Conservation (phyloP, 2,113 vertebrate species). For the Microcebus lehilahytsara region DNA sequence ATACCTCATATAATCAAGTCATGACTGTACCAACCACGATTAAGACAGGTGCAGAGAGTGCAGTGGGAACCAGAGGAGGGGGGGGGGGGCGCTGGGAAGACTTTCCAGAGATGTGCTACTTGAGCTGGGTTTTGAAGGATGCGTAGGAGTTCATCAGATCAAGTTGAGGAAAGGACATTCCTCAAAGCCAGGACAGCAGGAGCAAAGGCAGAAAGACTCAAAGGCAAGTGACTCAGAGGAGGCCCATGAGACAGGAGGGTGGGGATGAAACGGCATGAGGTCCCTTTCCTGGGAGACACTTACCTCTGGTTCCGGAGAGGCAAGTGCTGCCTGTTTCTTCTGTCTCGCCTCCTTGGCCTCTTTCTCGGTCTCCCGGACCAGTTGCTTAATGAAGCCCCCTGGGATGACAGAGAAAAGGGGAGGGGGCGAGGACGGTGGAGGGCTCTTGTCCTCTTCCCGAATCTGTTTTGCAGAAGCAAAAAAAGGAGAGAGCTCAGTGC, state of each 20-base stretch:
- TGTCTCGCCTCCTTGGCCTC: slow-evolving; percentile 85
- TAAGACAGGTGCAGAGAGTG: background rate
- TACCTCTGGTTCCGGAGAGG: slow-evolving; percentile 76
- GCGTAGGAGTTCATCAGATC: background rate
- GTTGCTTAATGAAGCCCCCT: slow-evolving; percentile 95
- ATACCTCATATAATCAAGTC: background rate
- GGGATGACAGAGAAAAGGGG: slow-evolving; percentile 90
- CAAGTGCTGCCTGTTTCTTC: slow-evolving; percentile 81
- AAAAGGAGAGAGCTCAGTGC: background rate
- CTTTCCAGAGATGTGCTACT: background rate
- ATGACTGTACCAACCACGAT: background rate
- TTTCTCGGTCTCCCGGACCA: slow-evolving; percentile 95
- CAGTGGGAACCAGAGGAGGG: background rate
- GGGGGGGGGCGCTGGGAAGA: background rate
- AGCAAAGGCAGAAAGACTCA: background rate
- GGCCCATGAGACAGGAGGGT: background rate
- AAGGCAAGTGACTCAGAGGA: background rate
- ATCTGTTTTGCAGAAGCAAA: slow-evolving; percentile 86
- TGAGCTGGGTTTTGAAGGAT: background rate
- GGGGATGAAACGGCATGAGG: rapidly evolving
- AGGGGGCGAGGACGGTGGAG: slow-evolving; percentile 80
- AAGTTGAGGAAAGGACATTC: background rate
- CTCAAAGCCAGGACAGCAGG: background rate
- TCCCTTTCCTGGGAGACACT: background rate
- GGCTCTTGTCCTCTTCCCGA: slow-evolving; percentile 92